Base-by-base conservation (phyloP, 1,140 invertebrate genomes). In the Eupristina koningsbergeri region DNA sequence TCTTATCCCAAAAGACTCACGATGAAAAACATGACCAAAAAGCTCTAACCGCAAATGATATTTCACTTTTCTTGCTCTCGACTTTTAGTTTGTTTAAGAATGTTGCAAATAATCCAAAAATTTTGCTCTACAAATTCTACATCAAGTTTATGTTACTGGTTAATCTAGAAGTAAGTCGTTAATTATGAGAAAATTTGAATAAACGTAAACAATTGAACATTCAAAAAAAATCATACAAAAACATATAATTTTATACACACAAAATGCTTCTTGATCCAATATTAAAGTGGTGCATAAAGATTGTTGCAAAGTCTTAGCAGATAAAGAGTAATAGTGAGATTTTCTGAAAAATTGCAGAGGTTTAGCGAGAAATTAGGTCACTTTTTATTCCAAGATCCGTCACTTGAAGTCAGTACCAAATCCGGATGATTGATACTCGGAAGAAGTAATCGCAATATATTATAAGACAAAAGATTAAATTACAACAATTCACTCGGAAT, bases 1-100 rank as follows among this genome's bases (percentile, higher is more conserved):
- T 34, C 61, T 67, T 67, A 67, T 34, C 63, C 63, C 3, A 67
- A 67, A 67, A 67, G 63, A 29, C 29, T 31, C 34, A 1, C 63
- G 31, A 34, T 8, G 9, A 58, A 36, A 67, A 67, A 11, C 63
- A 36, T 6, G 17, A 36, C 29, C 34, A 67, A 34, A 67, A 67
- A 67, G 19, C 53, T 58, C 53, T 26, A 58, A 58, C 17, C 34
- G 34, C 39, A 39, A 41, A 71, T 71, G 11, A 41, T 71, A 71
- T 71, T 71, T 71, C 69, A 34, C 29, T 31, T 67, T 67, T 67
- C 31, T 67, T 63, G 61, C 61, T n/a, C n/a, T n/a, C n/a, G n/a
- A n/a, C n/a, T 53, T 53, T 53, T 19, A 53, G 50, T 53, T 53
- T 17, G 19, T 53, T 58, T 58, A 2, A 58, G 19, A 1, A 9